A percentile compares a stretch with the other conserved stretches of the same genome.
Evolutionary conservation across 2,113 vertebrate genomes (phyloP).

Genomic region (Ceuthmochares aereus): DNA sequence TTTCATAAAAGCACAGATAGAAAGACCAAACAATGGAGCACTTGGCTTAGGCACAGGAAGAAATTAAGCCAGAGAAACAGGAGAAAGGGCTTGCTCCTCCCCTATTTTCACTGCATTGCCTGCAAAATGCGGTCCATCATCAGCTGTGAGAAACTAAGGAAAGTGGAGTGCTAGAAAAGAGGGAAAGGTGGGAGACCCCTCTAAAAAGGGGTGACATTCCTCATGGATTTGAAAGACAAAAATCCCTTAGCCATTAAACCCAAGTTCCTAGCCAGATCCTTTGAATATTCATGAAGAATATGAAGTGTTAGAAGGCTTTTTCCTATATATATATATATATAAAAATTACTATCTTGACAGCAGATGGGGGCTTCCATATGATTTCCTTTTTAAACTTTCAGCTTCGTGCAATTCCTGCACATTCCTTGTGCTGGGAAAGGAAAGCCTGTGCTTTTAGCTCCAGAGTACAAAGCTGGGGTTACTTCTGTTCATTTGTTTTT

Average conservation of each 20-base stretch:
- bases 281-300: background rate
- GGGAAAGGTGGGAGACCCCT: background rate
- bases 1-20: background rate
- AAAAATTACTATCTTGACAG: background rate
- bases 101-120: rapidly evolving
- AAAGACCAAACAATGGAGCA: background rate
- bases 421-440: background rate
- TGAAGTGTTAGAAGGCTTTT: background rate
- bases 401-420: background rate
- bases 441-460: background rate
- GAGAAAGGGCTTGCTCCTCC: background rate
- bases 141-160: background rate
- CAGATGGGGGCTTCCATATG: background rate
- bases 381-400: conserved; percentile 5
- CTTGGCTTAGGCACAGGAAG: background rate
- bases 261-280: background rate
- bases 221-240: background rate
- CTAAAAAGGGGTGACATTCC: background rate
- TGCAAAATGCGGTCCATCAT: rapidly evolving
- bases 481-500: background rate
- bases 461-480: background rate
- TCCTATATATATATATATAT: background rate
- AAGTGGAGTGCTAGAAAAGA: background rate
- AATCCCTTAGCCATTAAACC: background rate
- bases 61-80: background rate